Conservation (phyloP, 2,113 vertebrate genomes). For the Nibea coibor region DNA sequence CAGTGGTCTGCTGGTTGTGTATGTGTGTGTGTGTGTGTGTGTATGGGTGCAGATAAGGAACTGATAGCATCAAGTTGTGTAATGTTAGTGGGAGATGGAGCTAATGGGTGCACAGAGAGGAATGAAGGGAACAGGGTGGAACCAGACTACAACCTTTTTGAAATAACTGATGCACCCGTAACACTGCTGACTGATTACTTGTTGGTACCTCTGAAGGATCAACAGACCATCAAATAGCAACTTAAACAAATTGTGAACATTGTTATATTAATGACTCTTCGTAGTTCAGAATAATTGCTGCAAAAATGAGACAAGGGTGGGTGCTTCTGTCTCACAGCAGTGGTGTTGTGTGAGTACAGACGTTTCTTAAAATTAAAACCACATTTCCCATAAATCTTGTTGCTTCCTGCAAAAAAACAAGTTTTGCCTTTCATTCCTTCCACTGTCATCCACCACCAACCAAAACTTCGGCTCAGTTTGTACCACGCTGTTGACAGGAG, state of each 20-base stretch:
- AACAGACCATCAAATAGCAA: background rate
- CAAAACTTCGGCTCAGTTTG: background rate
- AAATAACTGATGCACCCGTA: slow-evolving; percentile 9
- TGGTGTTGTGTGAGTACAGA: slow-evolving; percentile 15
- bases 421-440: background rate
- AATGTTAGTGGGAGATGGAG: slow-evolving; percentile 46
- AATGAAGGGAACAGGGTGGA: slow-evolving; percentile 1
- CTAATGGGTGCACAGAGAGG: slow-evolving; percentile 4
- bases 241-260: background rate
- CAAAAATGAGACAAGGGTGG: slow-evolving; percentile 4
- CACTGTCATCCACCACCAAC: slow-evolving; percentile 19
- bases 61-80: slow-evolving; percentile 47
- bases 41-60: slow-evolving; percentile 35
- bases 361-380: slow-evolving; percentile 42
- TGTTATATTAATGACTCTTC: background rate
- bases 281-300: background rate
- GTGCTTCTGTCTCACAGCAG: slow-evolving; percentile 25
- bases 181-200: background rate
- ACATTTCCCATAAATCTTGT: slow-evolving; percentile 54
- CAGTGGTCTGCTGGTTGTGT: slow-evolving; percentile 15
- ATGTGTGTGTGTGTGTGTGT: slow-evolving; percentile 9
- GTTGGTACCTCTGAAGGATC: background rate
- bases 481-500: background rate
- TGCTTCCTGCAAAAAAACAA: slow-evolving; percentile 20
- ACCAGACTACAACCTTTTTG: slow-evolving; percentile 18